Percentiles rank a stretch among this genome's conserved stretches.
These are phyloP conservation scores for Mustelus asterias DNA, from an alignment of 2,113 vertebrate genomes.

Conservation along the genomic window DNA sequence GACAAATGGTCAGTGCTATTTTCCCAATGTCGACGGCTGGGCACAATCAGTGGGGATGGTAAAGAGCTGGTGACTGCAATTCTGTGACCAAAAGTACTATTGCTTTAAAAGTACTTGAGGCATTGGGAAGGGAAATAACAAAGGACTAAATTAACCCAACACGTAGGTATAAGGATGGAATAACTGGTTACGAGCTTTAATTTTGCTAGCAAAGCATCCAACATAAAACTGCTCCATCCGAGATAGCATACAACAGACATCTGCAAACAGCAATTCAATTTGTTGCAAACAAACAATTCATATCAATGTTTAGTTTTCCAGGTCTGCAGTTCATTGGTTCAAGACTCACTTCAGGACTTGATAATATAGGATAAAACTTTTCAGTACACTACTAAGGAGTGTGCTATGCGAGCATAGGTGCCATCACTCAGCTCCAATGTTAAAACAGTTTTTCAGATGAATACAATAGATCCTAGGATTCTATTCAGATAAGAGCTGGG, in stretches of 20 bases:
- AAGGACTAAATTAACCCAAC: background rate
- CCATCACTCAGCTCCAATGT: background rate
- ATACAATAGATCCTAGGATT: background rate
- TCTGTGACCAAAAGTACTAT: background rate
- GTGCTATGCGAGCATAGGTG: background rate
- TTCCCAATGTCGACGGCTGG: no score
- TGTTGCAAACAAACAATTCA: background rate
- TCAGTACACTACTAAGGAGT: background rate
- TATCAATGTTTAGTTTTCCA: no score
- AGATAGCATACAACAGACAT: background rate
- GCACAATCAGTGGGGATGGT: background rate
- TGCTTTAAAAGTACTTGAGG: background rate
- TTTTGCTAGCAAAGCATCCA: background rate
- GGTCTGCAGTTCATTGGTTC: background rate
- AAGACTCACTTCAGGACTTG: background rate
- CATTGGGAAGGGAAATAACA: background rate
- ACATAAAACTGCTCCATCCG: background rate
- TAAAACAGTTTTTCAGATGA: background rate
- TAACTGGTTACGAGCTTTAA: background rate
- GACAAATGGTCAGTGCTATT: background rate
- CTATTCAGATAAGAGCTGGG: background rate
- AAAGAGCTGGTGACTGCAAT: background rate
- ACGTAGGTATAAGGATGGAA: background rate
- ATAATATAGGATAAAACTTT: background rate
- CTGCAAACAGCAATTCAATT: background rate